Base-by-base conservation (phyloP, 2,888 invertebrate genomes). In the Synanthedon myopaeformis region DNA sequence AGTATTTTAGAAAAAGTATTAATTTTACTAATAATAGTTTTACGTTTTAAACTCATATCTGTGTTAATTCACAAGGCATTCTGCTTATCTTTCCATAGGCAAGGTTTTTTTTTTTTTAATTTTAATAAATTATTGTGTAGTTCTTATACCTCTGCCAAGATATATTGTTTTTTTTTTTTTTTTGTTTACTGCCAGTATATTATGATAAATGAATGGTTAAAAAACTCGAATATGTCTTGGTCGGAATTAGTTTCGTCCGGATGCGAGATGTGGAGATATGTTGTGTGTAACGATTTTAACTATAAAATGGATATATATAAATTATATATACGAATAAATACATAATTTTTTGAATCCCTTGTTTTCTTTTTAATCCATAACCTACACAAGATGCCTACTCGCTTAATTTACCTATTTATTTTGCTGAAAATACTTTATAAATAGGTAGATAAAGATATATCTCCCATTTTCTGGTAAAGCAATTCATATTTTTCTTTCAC, bases 301-400 rank as follows among this genome's bases (percentile, higher is more conserved):
- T 77, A 74, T 84, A 82, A 82, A 83, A 80, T 85, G 82, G 77
- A 85, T 84, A 86, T 85, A 85, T 86, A 85, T 86, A 85, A 85
- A 84, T 83, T 85, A 86, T 86, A 85, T 82, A 84, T 84, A 85
- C 77, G 81, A 80, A 82, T 83, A 83, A 85, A 85, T 84, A 83
- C 85, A 82, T 83, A 85, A 85, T 85, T 86, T 35, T 86, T 86
- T 81, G 84, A 83, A 83, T 79, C 84, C 85, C 80, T 82, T 72
- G 65, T 64, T 61, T 64, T 57, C 71, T 65, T 35, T 35, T 35
- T 35, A 3, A 35, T 35, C 1, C 35, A 35, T 35, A 35, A 35
- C 35, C 35, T 23, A 23, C 23, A 23, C 23, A 23, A 23, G 23
- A 19, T 19, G 2, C 5, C 28, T 28, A 35, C 28, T 8, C 8